Conservation (phyloP, 2,797 vertebrate species). For the Urocyon cinereoargenteus region DNA sequence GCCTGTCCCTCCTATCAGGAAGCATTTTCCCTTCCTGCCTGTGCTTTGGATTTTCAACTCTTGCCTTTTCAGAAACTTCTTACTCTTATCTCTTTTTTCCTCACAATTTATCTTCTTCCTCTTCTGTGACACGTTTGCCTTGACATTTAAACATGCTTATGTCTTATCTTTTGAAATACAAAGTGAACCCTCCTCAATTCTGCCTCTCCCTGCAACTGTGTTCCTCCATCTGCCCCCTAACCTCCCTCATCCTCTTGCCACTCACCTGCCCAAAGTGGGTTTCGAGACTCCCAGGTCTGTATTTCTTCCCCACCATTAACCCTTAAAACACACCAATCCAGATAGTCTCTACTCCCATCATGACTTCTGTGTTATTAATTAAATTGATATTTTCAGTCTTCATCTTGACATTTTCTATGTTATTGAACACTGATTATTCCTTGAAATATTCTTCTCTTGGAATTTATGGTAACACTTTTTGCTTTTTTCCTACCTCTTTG, state of each 20-base stretch:
- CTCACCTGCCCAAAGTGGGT: background rate
- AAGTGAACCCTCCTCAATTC: background rate
- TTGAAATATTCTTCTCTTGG: slow-evolving; percentile 22
- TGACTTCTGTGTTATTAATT: background rate
- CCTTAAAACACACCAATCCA: background rate
- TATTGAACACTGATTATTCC: background rate
- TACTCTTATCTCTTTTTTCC: background rate
- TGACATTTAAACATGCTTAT: background rate
- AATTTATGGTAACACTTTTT: background rate
- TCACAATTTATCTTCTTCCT: background rate
- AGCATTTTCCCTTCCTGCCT: background rate
- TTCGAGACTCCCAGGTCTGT: background rate
- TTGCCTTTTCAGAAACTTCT: background rate
- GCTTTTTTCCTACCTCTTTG: background rate
- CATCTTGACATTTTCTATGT: background rate
- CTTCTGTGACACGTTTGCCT: background rate
- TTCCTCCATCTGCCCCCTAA: background rate
- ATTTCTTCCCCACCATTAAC: background rate
- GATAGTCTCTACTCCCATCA: background rate
- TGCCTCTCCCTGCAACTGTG: background rate
- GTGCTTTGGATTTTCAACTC: background rate
- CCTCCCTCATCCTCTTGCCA: background rate
- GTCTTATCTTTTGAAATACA: background rate
- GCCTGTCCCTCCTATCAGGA: background rate
- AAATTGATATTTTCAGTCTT: background rate